Evolutionary conservation across 2,113 vertebrate species (phyloP).

Genomic region (Pagrus major): DNA sequence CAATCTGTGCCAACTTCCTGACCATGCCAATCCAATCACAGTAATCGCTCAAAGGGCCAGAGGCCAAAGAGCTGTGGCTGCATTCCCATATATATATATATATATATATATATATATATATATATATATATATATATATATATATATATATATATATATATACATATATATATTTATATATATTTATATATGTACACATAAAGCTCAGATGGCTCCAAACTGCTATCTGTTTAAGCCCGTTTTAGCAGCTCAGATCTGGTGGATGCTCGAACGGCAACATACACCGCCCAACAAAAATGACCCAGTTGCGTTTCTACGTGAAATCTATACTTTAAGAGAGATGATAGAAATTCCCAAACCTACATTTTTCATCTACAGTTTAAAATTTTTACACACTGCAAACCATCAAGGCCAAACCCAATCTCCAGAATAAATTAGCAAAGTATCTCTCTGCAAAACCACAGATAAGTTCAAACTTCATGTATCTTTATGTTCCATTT

Average conservation of each 20-base stretch:
- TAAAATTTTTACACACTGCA: neutral
- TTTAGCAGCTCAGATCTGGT: neutral
- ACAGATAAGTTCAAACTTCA: too few species aligned
- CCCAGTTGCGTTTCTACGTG: neutral
- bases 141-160: conserved; percentile 4
- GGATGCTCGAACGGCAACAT: conserved; percentile 5
- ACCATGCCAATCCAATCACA: conserved; percentile 74
- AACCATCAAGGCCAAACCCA: too few species aligned
- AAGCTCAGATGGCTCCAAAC: conserved; percentile 8
- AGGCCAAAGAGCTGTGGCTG: conserved; percentile 61
- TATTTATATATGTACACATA: conserved; percentile 12
- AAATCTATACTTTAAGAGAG: neutral
- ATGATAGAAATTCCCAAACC: neutral
- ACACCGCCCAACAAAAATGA: neutral
- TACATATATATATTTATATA: too few species aligned
- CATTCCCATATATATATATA: conserved; percentile 42
- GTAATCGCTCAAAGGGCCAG: conserved; percentile 66
- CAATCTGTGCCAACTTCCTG: conserved; percentile 55
- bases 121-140: conserved; percentile 8
- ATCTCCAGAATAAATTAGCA: too few species aligned
- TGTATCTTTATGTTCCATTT: too few species aligned
- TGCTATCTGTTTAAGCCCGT: neutral
- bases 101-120: too few species aligned
- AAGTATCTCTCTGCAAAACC: too few species aligned
- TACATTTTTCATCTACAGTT: neutral